Evolutionary conservation across 1,140 invertebrate species (phyloP).

Genomic region (Drosophila fuyamai): DNA sequence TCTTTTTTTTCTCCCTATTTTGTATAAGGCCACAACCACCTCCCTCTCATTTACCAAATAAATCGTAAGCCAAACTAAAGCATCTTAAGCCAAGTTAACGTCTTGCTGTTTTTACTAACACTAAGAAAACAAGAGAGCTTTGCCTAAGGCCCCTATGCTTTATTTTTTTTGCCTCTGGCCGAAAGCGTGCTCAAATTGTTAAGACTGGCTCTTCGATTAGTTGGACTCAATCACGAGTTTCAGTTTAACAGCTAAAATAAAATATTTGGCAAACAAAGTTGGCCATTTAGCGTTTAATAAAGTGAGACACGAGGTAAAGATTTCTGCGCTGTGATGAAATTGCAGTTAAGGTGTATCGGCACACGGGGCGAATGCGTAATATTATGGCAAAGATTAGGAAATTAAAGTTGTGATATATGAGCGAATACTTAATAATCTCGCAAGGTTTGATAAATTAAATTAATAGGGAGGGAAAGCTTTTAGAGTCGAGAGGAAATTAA

Average conservation of each 20-base stretch:
- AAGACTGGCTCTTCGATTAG: slow-evolving; percentile 39
- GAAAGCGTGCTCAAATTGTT: slow-evolving; percentile 69
- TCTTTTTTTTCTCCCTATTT: slow-evolving; percentile 2
- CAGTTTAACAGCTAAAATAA: slow-evolving; percentile 65
- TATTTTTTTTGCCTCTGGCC: slow-evolving; percentile 6
- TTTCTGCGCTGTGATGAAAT: slow-evolving; percentile 38
- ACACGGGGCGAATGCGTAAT: slow-evolving; percentile 41
- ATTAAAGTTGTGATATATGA: not conserved
- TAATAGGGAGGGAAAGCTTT: not conserved
- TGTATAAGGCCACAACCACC: not conserved
- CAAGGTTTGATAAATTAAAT: too few species aligned
- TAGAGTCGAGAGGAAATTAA: not conserved
- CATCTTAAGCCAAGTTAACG: slow-evolving; percentile 64
- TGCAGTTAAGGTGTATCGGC: slow-evolving; percentile 16
- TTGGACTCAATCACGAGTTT: slow-evolving; percentile 65
- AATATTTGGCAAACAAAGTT: slow-evolving; percentile 33
- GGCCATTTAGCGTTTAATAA: slow-evolving; percentile 37
- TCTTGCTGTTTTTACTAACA: slow-evolving; percentile 37
- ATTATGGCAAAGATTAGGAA: not conserved
- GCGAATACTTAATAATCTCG: not conserved
- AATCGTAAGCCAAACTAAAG: slow-evolving; percentile 69
- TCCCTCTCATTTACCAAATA: not conserved
- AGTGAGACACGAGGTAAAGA: slow-evolving; percentile 19
- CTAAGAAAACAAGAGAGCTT: slow-evolving; percentile 39
- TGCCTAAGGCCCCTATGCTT: not conserved